A percentile compares a stretch with the other conserved stretches of the same genome.
Conservation (phyloP, 1,140 invertebrate species). For the Archegozetes longisetosus region DNA sequence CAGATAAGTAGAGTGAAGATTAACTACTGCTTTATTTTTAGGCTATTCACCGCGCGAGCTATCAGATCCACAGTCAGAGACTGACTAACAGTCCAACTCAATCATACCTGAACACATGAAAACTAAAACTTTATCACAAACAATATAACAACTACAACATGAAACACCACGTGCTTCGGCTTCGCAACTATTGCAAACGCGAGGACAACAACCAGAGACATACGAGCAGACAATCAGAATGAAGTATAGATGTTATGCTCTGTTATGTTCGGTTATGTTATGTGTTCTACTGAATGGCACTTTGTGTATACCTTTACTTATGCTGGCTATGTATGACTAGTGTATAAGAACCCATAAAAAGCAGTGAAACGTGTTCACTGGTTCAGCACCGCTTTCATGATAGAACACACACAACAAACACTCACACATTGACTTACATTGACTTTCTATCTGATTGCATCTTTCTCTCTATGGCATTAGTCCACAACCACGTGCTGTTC, state of each 20-base stretch:
- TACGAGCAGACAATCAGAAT: neutral
- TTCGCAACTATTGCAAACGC: neutral
- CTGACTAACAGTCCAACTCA: neutral
- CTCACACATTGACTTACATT: neutral
- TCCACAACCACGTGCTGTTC: neutral
- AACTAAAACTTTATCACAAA: neutral
- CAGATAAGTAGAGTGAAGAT: neutral
- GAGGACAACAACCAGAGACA: neutral
- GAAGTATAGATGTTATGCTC: neutral
- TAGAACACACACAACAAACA: neutral
- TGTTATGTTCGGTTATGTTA: too few species aligned
- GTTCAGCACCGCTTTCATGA: neutral
- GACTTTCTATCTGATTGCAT: neutral
- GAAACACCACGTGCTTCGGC: neutral
- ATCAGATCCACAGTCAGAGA: too few species aligned
- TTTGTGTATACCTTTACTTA: neutral
- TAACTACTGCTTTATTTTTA: neutral
- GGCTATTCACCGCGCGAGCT: too few species aligned
- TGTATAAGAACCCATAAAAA: neutral
- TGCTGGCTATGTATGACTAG: neutral
- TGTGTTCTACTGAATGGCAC: neutral
- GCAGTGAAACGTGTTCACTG: neutral
- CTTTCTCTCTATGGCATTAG: neutral
- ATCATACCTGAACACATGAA: neutral
- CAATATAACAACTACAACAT: neutral